Conservation (phyloP, 2,888 invertebrate genomes). For the Norana najaformis region DNA sequence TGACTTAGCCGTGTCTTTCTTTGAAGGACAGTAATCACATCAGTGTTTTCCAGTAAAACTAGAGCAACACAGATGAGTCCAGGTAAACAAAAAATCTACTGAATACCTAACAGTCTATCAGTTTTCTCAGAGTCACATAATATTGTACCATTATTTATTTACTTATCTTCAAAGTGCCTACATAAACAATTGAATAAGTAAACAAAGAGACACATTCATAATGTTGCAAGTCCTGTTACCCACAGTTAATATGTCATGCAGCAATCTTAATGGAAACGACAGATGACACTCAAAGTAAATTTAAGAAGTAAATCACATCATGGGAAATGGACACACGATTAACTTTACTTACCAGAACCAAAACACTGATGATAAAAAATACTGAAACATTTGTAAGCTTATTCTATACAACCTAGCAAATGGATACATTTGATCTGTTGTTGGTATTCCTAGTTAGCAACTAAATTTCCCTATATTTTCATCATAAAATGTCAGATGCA, state of each 20-base stretch:
- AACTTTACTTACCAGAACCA: neutral
- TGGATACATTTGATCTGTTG: neutral
- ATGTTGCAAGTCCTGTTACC: neutral
- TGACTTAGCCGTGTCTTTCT: no score
- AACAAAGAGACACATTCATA: neutral
- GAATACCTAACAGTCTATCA: no score
- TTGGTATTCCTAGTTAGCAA: neutral
- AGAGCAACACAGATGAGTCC: neutral
- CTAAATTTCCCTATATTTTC: neutral
- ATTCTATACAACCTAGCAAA: neutral
- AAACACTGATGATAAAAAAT: neutral
- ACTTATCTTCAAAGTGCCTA: neutral
- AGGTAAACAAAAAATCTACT: neutral
- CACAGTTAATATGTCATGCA: neutral
- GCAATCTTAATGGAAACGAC: neutral
- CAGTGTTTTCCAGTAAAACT: neutral
- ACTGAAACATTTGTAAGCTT: neutral
- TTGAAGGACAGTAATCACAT: no score
- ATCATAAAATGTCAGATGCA: neutral
- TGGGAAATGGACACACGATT: no score
- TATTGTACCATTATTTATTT: neutral
- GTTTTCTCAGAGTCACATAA: no score
- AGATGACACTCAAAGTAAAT: neutral
- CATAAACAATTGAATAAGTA: neutral
- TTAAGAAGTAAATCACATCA: neutral